These are phyloP conservation scores for Fregata magnificens DNA, from an alignment of 2,113 vertebrate species.

Conservation along the genomic window DNA sequence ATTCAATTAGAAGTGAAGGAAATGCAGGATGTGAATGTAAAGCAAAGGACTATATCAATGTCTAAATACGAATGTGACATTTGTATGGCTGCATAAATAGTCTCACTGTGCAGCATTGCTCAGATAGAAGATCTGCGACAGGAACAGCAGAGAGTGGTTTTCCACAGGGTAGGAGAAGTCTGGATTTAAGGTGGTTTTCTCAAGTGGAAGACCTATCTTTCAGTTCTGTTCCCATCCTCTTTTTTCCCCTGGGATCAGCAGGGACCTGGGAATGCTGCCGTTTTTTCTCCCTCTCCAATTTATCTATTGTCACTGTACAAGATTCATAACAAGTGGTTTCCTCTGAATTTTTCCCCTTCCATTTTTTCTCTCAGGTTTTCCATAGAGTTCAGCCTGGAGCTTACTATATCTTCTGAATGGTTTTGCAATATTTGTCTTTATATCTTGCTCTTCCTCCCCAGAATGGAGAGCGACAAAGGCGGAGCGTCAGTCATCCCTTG, in stretches of 20 bases:
- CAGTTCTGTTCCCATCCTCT: not conserved
- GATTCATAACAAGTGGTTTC: not conserved
- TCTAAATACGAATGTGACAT: slow-evolving; percentile 32
- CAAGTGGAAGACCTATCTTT: not conserved
- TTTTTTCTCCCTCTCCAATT: not conserved
- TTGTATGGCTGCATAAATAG: not conserved
- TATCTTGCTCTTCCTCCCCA: not conserved
- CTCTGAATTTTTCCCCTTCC: not conserved
- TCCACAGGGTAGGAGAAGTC: not conserved
- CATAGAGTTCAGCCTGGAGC: not conserved
- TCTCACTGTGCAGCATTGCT: not conserved
- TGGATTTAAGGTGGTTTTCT: not conserved
- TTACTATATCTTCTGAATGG: not conserved
- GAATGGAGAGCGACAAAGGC: not conserved
- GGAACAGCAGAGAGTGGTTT: not conserved
- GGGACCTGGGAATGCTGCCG: not conserved
- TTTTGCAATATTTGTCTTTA: not conserved
- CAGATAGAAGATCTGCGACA: not conserved
- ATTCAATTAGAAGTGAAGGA: slow-evolving; percentile 48
- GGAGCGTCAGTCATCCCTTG: not conserved
- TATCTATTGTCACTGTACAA: not conserved
- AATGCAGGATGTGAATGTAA: slow-evolving; percentile 21
- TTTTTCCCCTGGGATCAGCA: not conserved
- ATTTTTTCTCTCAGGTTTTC: not conserved
- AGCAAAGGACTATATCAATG: not conserved